Conservation (phyloP, 2,113 vertebrate species). For the Daubentonia madagascariensis region DNA sequence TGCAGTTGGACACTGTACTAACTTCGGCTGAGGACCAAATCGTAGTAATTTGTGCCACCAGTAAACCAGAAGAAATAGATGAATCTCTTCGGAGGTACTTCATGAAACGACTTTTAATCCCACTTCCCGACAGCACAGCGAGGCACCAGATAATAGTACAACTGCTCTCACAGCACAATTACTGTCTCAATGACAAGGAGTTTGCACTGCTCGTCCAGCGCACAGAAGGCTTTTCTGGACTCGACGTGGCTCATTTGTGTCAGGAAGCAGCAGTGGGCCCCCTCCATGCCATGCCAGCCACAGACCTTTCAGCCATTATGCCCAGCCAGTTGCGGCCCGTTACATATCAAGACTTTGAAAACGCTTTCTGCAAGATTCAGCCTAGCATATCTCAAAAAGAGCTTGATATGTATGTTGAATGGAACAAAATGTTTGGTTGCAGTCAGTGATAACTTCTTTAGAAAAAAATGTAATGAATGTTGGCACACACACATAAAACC, state of each 20-base stretch:
- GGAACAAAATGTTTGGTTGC: slow-evolving; percentile 99
- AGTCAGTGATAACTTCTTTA: slow-evolving; percentile 92
- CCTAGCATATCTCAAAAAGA: slow-evolving; percentile 99
- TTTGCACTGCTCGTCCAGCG: slow-evolving; percentile 97
- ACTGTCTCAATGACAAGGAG: slow-evolving; percentile 99
- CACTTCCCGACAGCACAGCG: slow-evolving; percentile 96
- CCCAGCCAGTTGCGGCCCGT: slow-evolving; percentile 97
- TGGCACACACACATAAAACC: slow-evolving; percentile 86
- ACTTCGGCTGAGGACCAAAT: slow-evolving; percentile 97
- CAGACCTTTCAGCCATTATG: slow-evolving; percentile 95
- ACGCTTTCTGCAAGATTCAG: slow-evolving; percentile 99
- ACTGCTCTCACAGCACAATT: slow-evolving; percentile 99
- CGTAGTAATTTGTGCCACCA: slow-evolving; percentile 98
- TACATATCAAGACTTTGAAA: slow-evolving; percentile 99
- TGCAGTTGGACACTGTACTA: slow-evolving; percentile 96
- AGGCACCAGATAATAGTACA: slow-evolving; percentile 99
- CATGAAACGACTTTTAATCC: slow-evolving; percentile 98
- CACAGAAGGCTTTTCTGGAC: slow-evolving; percentile 98
- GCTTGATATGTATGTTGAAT: slow-evolving; percentile 98
- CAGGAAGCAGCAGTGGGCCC: slow-evolving; percentile 96
- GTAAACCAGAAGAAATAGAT: slow-evolving; percentile 98
- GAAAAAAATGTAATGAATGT: slow-evolving; percentile 82
- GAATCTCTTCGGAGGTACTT: slow-evolving; percentile 99
- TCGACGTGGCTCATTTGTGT: slow-evolving; percentile 96
- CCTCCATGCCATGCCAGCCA: slow-evolving; percentile 93